These are phyloP conservation scores for Drosophila pandora DNA, from an alignment of 1,140 invertebrate genomes.

Conservation along the genomic window DNA sequence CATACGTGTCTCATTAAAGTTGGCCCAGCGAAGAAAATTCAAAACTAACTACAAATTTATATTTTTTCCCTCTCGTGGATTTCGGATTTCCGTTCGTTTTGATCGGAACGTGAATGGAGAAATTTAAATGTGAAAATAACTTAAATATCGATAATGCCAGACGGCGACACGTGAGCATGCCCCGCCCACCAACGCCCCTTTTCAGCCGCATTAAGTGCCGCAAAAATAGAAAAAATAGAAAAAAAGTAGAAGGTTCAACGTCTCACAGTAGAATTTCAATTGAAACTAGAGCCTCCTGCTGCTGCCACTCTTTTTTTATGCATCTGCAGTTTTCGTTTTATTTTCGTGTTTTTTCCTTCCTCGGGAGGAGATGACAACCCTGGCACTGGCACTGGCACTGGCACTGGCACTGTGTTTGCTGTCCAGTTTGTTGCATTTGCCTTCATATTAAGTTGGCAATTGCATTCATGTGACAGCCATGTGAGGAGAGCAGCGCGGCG, in stretches of 20 bases:
- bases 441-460: slow-evolving; percentile 53
- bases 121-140: slow-evolving; percentile 21
- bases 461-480: slow-evolving; percentile 51
- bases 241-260: slow-evolving; percentile 1
- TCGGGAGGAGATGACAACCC: slow-evolving; percentile 22
- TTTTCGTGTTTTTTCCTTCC: neutral
- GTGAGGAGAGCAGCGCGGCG: slow-evolving; percentile 27
- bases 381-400: too few species aligned
- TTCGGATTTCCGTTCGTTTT: neutral
- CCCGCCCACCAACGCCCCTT: neutral
- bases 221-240: slow-evolving; percentile 1
- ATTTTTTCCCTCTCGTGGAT: too few species aligned
- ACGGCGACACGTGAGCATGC: neutral
- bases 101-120: slow-evolving; percentile 29
- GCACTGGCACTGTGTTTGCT: slow-evolving; percentile 1
- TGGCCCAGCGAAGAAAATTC: too few species aligned
- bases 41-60: too few species aligned
- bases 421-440: slow-evolving; percentile 53
- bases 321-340: neutral
- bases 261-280: slow-evolving; percentile 45
- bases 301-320: neutral
- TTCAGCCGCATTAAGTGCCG: slow-evolving; percentile 13
- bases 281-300: slow-evolving; percentile 25
- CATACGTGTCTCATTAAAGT: too few species aligned
- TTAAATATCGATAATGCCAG: slow-evolving; percentile 22